Evolutionary conservation across 2,888 invertebrate genomes (phyloP).

Genomic region (Plebejus melissa): DNA sequence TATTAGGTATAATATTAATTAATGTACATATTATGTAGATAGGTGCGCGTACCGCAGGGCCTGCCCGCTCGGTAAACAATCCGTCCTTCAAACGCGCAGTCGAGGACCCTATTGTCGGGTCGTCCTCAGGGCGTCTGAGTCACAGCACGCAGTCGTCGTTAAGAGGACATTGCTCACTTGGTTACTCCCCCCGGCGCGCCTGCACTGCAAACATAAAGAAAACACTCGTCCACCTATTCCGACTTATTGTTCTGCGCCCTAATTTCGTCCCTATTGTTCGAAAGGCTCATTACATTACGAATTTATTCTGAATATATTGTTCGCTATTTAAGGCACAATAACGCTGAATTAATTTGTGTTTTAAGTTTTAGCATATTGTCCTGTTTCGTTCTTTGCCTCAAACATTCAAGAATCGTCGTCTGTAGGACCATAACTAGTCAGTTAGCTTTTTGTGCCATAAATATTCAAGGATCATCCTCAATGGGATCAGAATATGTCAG

Average conservation of each 20-base stretch:
- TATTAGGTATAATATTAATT: background rate
- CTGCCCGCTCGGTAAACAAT: constrained; percentile 58
- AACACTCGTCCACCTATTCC: constrained; percentile 47
- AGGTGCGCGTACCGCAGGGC: constrained; percentile 46
- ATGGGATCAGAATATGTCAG: background rate
- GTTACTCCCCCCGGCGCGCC: constrained; percentile 60
- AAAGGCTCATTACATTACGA: constrained; percentile 64
- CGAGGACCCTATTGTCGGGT: constrained; percentile 75
- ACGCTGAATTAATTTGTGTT: constrained; percentile 15
- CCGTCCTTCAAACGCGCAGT: constrained; percentile 71
- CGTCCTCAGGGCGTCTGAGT: constrained; percentile 76
- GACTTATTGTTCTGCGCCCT: constrained; percentile 67
- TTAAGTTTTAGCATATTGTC: constrained; percentile 7
- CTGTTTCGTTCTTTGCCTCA: background rate
- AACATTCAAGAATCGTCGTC: background rate
- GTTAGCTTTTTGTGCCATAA: background rate
- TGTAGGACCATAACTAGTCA: background rate
- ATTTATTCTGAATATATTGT: constrained; percentile 60
- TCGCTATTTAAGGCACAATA: constrained; percentile 48
- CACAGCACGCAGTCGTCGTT: constrained; percentile 69
- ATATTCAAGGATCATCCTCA: background rate
- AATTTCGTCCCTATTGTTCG: constrained; percentile 68
- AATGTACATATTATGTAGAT: too few species aligned
- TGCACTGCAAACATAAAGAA: constrained; percentile 46
- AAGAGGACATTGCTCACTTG: constrained; percentile 76